Evolutionary conservation across 2,797 vertebrate genomes (phyloP).

Genomic region (Podarcis lilfordi): DNA sequence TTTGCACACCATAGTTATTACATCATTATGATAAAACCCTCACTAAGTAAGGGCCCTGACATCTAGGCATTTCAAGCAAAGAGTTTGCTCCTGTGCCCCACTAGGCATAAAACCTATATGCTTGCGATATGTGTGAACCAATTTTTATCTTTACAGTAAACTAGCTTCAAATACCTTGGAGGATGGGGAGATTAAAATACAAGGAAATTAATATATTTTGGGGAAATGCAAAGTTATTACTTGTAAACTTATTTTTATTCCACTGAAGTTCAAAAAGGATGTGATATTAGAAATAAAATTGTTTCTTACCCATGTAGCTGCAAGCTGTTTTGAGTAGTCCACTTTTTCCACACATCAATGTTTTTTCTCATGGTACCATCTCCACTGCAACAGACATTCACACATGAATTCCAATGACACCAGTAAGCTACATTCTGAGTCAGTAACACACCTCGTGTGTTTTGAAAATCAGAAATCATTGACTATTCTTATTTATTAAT

Average conservation of each 20-base stretch:
- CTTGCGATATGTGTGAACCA: not conserved
- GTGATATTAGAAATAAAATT: not conserved
- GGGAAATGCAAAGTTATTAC: not conserved
- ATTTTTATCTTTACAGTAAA: not conserved
- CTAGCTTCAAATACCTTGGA: not conserved
- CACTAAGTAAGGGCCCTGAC: too few species aligned
- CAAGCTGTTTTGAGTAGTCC: slow-evolving; percentile 95
- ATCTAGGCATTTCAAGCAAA: too few species aligned
- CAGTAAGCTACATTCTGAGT: not conserved
- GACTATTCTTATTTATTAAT: too few species aligned
- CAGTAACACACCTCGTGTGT: not conserved
- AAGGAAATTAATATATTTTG: not conserved
- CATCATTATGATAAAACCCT: too few species aligned
- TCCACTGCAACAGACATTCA: slow-evolving; percentile 80
- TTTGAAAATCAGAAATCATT: not conserved
- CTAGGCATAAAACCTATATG: not conserved
- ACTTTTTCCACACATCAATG: slow-evolving; percentile 98
- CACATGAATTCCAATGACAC: not conserved
- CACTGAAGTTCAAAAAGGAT: not conserved
- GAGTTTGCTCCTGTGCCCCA: not conserved
- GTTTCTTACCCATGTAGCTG: slow-evolving; percentile 92
- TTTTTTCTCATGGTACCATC: slow-evolving; percentile 98
- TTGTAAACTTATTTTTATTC: not conserved
- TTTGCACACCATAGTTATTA: too few species aligned
- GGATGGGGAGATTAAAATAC: not conserved